Evolutionary conservation across 2,113 vertebrate genomes (phyloP).

Genomic region (Furnarius figulus): DNA sequence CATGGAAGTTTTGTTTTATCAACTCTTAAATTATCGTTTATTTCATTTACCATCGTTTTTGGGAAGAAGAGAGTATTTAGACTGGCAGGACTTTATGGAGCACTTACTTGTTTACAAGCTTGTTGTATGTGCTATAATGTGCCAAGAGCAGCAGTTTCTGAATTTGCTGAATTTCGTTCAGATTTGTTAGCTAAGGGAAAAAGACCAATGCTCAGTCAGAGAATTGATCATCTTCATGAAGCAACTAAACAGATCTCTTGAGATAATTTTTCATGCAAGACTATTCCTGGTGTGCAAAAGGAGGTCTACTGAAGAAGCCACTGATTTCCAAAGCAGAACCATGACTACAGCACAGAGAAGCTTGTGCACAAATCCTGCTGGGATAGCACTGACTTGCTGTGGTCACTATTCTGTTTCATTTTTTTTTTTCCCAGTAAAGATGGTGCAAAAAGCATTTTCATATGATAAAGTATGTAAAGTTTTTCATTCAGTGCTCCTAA

Average conservation of each 20-base stretch:
- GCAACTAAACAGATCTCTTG: not conserved
- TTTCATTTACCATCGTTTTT: not conserved
- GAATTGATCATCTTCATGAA: not conserved
- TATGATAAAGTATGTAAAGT: not conserved
- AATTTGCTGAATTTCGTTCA: not conserved
- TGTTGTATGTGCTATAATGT: not conserved
- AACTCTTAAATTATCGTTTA: not conserved
- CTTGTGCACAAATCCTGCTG: not conserved
- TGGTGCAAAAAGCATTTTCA: not conserved
- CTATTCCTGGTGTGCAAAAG: not conserved
- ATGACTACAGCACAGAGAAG: accelerated
- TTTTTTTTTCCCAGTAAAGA: not conserved
- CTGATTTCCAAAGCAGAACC: not conserved
- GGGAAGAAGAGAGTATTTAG: not conserved
- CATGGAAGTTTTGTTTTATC: not conserved
- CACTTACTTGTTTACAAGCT: not conserved
- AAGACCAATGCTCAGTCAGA: not conserved
- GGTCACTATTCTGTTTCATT: not conserved
- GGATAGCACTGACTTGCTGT: not conserved
- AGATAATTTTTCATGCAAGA: not conserved
- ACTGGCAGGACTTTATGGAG: not conserved
- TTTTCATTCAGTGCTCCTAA: not conserved
- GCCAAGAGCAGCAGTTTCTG: not conserved
- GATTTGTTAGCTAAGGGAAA: not conserved
- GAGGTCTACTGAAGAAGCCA: not conserved